Base-by-base conservation (phyloP, 1,140 invertebrate genomes). In the Neodiprion fabricii region DNA sequence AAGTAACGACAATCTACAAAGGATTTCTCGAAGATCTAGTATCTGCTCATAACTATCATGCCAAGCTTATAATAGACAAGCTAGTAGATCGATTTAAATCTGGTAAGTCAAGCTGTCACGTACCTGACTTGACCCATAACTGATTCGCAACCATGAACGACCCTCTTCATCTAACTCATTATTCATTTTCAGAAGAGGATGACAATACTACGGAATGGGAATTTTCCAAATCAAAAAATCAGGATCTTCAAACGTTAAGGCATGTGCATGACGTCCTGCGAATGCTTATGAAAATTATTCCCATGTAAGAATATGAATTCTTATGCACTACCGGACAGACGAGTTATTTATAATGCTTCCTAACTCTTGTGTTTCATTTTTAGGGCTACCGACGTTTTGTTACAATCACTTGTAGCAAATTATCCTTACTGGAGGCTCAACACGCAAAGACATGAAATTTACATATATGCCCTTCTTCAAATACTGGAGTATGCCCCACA, bases 391-490 rank as follows among this genome's bases (percentile, higher is more conserved):
- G 85, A 89, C 23, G 72, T 91, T 47, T 78, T 93, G 48, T 70
- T 91, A 21, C 85, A 89, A 71, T 83, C 89, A 4, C 81, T 94
- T 28, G 82, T 75, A 65, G 83, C 84, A n/a, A 80, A 84, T 14
- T 95, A 92, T 86, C 95, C 95, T 2, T 95, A 93, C 81, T 86
- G 90, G 75, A 90, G 89, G 68, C 90, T 89, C 78, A 83, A 87
- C n/a, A 80, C 87, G 3, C 89, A 91, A 84, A 79, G 82, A 4
- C 88, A 91, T 65, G 91, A 91, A 79, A 89, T 90, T 75, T 95
- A 93, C 85, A 76, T 94, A 2, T 88, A 91, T 74, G 92, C 93
- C 86, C 78, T 95, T 23, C 83, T 95, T 9, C 86, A 90, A 84
- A 87, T 95, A 50, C 81, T 91, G 12, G 85, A 91, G 28, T 95